Conservation (phyloP, 2,113 vertebrate species). For the Syrrhaptes paradoxus region DNA sequence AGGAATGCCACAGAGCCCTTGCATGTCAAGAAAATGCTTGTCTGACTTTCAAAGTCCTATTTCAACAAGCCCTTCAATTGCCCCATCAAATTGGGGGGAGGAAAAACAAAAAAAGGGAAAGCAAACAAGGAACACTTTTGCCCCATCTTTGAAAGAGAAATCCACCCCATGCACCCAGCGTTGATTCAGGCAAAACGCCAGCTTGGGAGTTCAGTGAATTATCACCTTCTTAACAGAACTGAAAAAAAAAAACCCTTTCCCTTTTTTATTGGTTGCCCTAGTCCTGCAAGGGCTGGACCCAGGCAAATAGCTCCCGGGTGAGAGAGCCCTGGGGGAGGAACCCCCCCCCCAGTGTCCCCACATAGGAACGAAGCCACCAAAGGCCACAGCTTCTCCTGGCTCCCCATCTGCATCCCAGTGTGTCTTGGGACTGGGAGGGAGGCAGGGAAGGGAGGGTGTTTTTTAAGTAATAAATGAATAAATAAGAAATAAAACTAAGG, state of each 20-base stretch:
- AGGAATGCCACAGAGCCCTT: not conserved
- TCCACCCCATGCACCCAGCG: fast-evolving
- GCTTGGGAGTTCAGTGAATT: not conserved
- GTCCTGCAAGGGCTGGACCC: fast-evolving
- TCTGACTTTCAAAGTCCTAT: not conserved
- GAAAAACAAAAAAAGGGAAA: not conserved
- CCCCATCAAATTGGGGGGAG: not conserved
- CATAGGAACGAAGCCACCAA: fast-evolving
- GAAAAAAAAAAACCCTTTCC: not conserved
- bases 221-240: not conserved
- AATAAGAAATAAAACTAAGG: slow-evolving; percentile 36
- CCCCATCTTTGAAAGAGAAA: not conserved
- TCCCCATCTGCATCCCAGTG: not conserved
- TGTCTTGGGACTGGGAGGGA: not conserved
- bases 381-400: not conserved
- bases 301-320: not conserved
- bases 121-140: not conserved
- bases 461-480: slow-evolving; percentile 14
- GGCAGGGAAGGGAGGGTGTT: not conserved
- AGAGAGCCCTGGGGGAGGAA: not conserved
- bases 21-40: not conserved
- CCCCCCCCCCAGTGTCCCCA: fast-evolving
- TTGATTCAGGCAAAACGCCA: not conserved
- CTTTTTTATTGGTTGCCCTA: not conserved
- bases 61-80: not conserved